Percentiles rank a stretch among this genome's conserved stretches.
Conservation (phyloP, 2,888 invertebrate genomes). For the Aspidiotus rigidus region DNA sequence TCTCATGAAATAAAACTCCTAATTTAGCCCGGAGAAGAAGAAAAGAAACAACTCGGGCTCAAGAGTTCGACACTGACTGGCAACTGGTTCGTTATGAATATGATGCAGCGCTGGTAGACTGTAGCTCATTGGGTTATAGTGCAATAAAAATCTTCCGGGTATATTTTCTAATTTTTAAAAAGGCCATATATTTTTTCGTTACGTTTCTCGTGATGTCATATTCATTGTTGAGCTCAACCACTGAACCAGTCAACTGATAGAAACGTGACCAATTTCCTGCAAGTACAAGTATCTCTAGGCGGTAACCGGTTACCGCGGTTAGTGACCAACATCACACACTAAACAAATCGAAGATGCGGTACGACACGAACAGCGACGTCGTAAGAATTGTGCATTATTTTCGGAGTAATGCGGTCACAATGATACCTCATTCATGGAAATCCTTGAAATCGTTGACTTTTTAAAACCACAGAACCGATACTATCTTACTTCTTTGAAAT, state of each 20-base stretch:
- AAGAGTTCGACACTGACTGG: too few relatives aligned
- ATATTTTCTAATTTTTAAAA: too few relatives aligned
- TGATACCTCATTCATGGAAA: conserved; percentile 12
- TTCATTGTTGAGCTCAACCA: background rate
- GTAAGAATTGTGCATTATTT: conserved; percentile 8
- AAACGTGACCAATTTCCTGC: conserved; percentile 29
- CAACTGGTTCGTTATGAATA: too few relatives aligned
- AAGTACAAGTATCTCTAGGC: background rate
- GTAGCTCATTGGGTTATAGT: too few relatives aligned
- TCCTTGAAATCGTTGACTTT: too few relatives aligned
- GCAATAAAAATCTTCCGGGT: too few relatives aligned
- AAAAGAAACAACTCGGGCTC: too few relatives aligned
- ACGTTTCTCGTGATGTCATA: background rate
- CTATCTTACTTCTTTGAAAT: too few relatives aligned
- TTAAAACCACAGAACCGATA: too few relatives aligned
- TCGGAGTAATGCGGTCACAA: conserved; percentile 10
- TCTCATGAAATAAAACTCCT: too few relatives aligned
- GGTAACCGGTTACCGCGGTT: conserved; percentile 22
- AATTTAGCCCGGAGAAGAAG: too few relatives aligned
- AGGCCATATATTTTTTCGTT: background rate
- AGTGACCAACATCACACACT: background rate
- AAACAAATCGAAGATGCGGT: conserved; percentile 22
- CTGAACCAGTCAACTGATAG: conserved; percentile 27
- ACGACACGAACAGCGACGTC: conserved; percentile 17
- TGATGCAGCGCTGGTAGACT: too few relatives aligned